Base-by-base conservation (phyloP, 2,113 vertebrate genomes). In the Plestiodon gilberti region DNA sequence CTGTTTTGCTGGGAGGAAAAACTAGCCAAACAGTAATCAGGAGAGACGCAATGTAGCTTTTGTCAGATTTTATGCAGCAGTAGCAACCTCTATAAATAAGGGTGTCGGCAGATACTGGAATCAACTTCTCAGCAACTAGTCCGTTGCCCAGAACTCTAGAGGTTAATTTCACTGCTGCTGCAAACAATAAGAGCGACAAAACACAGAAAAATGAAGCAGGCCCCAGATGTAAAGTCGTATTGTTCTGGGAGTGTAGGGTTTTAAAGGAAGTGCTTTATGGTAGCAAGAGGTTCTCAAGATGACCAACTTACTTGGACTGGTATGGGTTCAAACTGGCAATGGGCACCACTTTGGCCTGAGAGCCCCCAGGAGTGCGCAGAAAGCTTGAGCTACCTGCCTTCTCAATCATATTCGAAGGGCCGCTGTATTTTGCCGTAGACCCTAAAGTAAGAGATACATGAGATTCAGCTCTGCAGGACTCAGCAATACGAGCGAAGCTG, bases 281-380 rank as follows among this genome's bases (percentile, higher is more conserved):
- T 3, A 23, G 40, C 7, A 71, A 35, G 23, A 61, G 35, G 25
- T 0, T 11, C 33, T 2, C 1, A 7, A 70, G 23, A 14, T 25
- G 40, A 15, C 40, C 30, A 28, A 97, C 98, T 98, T 93, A 99
- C 99, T 98, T 99, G 48, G 98, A 98, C 57, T 99, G 98, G 94
- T 99, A 99, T 0, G 99, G 99, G 92, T 99, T 99, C 89, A 99
- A 96, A 95, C 99, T 98, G 93, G 98, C 97, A 25, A 99, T 99
- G 0, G 99, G 99, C 4, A 98, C 98, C 28, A 98, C 96, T 95
- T 98, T 99, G 87, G 96, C 91, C 93, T 97, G 97, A 11, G 96
- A 89, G 1, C 97, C 98, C 48, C 97, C 98, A 0, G 98, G 97
- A 43, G 97, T 98, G 91, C 87, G 97, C 77, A 92, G 38, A 2